Percentiles rank a stretch among this genome's conserved stretches.
Evolutionary conservation across 2,888 invertebrate species (phyloP).

Genomic region (Synanthedon tipuliformis): DNA sequence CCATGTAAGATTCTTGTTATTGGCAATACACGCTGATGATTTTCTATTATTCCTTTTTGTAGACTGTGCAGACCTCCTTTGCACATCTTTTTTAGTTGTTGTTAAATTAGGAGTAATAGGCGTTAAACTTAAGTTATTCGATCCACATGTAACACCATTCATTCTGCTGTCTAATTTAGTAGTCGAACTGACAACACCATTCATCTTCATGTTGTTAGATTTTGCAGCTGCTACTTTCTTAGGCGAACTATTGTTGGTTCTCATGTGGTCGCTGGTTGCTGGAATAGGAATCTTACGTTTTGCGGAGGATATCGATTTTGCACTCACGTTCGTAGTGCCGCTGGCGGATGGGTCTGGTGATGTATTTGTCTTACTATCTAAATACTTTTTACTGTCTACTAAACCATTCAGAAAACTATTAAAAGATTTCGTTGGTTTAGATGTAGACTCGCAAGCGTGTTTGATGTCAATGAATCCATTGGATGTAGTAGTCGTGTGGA

Average conservation of each 20-base stretch:
- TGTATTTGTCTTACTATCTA: constrained; percentile 27
- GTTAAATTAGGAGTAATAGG: constrained; percentile 32
- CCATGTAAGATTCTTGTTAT: constrained; percentile 61
- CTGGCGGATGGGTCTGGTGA: constrained; percentile 52
- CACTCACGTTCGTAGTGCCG: constrained; percentile 23
- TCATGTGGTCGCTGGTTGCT: constrained; percentile 27
- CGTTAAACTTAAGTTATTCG: constrained; percentile 53
- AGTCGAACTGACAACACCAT: constrained; percentile 54
- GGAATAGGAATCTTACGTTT: constrained; percentile 45
- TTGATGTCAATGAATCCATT: constrained; percentile 53
- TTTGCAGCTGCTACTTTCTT: constrained; percentile 32
- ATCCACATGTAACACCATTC: constrained; percentile 61
- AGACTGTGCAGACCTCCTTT: constrained; percentile 30
- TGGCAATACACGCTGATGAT: constrained; percentile 60
- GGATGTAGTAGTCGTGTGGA: constrained; percentile 32
- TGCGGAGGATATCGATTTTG: constrained; percentile 19
- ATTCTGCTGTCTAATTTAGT: constrained; percentile 59
- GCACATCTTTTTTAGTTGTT: constrained; percentile 36
- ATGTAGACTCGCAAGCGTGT: constrained; percentile 28
- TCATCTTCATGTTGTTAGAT: constrained; percentile 34
- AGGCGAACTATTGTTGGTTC: constrained; percentile 29
- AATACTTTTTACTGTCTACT: constrained; percentile 35
- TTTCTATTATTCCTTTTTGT: constrained; percentile 54
- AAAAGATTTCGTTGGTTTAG: constrained; percentile 29
- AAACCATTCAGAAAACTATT: constrained; percentile 37